Conservation (phyloP, 2,113 vertebrate genomes). For the Vidua chalybeata region DNA sequence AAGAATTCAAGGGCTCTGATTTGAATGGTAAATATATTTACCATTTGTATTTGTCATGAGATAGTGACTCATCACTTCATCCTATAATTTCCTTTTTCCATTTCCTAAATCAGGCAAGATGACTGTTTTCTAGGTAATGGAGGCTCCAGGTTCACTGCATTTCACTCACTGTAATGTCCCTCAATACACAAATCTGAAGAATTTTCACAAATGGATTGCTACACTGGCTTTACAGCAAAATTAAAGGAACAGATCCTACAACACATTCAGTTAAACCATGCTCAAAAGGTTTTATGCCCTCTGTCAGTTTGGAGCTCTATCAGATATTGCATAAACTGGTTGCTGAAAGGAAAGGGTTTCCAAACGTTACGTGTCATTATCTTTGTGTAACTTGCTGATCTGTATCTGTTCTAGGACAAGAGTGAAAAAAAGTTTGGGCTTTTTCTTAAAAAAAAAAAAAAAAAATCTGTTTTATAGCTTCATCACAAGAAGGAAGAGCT, state of each 20-base stretch:
- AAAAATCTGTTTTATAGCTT: neutral
- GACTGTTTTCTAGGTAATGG: neutral
- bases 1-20: neutral
- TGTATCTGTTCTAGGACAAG: neutral
- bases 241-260: neutral
- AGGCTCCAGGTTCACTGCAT: neutral
- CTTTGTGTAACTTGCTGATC: neutral
- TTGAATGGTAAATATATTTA: neutral
- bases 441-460: neutral
- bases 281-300: neutral
- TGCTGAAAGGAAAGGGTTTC: neutral
- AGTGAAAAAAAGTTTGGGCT: neutral
- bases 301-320: neutral
- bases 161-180: neutral
- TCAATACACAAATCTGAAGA: neutral
- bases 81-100: conserved; percentile 23
- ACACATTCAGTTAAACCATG: neutral
- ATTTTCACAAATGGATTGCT: neutral
- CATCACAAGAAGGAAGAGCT: neutral
- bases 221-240: neutral
- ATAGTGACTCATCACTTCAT: conserved; percentile 7
- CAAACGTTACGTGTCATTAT: neutral
- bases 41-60: neutral
- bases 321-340: neutral
- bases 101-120: neutral